Conservation (phyloP, 53 echinoderm and acorn worm genomes). For the Holothuria scabra region DNA sequence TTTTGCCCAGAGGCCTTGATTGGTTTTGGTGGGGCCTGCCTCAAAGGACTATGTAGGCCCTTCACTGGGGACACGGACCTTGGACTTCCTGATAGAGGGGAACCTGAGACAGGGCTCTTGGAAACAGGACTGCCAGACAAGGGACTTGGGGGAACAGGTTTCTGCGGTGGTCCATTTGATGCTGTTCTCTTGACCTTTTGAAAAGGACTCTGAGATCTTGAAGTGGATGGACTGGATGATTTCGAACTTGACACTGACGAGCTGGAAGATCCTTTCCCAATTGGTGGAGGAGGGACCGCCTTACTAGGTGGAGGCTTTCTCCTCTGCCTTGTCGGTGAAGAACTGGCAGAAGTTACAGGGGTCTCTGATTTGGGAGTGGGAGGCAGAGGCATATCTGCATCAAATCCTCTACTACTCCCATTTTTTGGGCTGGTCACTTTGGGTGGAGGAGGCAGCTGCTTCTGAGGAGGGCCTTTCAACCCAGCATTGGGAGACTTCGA, state of each 20-base stretch:
- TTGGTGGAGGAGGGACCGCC: conserved; percentile 21
- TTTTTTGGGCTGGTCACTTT: not conserved
- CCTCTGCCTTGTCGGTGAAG: not conserved
- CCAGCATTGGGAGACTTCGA: not conserved
- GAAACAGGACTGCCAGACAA: not conserved
- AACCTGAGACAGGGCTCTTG: not conserved
- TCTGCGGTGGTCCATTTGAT: conserved; percentile 9
- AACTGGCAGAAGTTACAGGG: conserved; percentile 2
- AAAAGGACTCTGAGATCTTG: conserved; percentile 15
- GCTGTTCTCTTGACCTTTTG: not conserved
- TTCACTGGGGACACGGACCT: conserved; percentile 8
- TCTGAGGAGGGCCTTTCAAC: conserved; percentile 10
- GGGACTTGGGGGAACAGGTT: conserved; percentile 32
- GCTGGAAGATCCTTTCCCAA: not conserved
- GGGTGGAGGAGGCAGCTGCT: conserved; percentile 7
- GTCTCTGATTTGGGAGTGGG: conserved; percentile 28
- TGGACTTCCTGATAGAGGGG: no score
- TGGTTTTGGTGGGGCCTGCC: no score
- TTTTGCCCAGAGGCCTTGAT: not conserved
- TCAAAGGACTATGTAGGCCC: not conserved
- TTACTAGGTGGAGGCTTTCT: conserved; percentile 16
- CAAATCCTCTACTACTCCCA: not conserved
- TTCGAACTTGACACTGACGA: conserved; percentile 12
- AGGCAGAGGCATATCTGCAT: conserved; percentile 51
- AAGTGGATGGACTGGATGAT: not conserved